Conservation (phyloP, 1,140 invertebrate genomes). For the Calosoma granatense region DNA sequence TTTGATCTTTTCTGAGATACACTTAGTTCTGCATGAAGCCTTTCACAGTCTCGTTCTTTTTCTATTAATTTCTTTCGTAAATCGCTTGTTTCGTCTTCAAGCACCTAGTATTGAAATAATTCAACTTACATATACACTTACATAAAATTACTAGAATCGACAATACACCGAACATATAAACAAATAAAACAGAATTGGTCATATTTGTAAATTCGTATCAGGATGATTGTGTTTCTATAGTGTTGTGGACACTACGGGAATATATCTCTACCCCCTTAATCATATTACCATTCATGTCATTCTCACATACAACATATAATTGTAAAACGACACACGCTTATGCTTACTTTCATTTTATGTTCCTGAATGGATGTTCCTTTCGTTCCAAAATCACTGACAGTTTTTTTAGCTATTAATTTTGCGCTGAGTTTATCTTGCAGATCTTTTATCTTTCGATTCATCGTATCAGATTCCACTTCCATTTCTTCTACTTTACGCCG, state of each 20-base stretch:
- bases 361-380: conserved; percentile 39
- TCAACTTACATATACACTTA: neutral
- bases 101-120: conserved; percentile 29
- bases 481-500: conserved; percentile 74
- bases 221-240: too few relatives aligned
- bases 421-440: conserved; percentile 56
- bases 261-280: too few relatives aligned
- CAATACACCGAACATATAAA: neutral
- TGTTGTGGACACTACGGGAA: too few relatives aligned
- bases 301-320: neutral
- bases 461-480: conserved; percentile 65
- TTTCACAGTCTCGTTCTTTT: conserved; percentile 72
- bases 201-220: too few relatives aligned
- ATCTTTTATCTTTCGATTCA: conserved; percentile 65
- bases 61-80: conserved; percentile 68
- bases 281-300: neutral
- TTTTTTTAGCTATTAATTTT: conserved; percentile 30
- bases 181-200: too few relatives aligned
- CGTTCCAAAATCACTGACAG: conserved; percentile 30
- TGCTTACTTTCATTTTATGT: conserved; percentile 53
- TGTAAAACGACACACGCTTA: neutral
- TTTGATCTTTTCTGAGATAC: conserved; percentile 50
- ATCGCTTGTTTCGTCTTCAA: conserved; percentile 61
- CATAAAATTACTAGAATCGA: neutral
- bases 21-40: conserved; percentile 58